Conservation (phyloP, 92 coral and sea anemone species). For the Palythoa grandis region DNA sequence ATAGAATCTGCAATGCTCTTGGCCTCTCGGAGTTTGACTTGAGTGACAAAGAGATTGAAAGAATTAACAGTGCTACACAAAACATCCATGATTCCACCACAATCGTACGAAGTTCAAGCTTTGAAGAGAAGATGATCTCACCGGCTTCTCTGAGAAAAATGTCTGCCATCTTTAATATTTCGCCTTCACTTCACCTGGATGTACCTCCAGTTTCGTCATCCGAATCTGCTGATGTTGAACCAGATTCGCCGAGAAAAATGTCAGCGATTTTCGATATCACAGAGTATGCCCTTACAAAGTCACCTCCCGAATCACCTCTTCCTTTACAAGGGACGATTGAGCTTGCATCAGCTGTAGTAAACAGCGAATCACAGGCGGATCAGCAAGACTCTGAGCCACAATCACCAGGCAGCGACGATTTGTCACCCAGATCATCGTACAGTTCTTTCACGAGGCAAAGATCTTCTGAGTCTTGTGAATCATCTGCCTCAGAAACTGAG, state of each 20-base stretch:
- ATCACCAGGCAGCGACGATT: background rate
- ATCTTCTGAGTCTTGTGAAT: slow-evolving; percentile 44
- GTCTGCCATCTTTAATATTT: slow-evolving; percentile 77
- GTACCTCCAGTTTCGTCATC: slow-evolving; percentile 55
- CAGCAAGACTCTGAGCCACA: background rate
- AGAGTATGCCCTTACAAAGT: slow-evolving; percentile 69
- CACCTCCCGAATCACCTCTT: slow-evolving; percentile 77
- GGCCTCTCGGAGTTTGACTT: slow-evolving; percentile 91
- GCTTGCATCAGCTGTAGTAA: slow-evolving; percentile 21
- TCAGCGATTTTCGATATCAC: slow-evolving; percentile 85
- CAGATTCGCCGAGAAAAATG: slow-evolving; percentile 65
- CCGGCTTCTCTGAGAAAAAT: slow-evolving; percentile 69
- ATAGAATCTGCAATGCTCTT: slow-evolving; percentile 87
- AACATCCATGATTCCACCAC: slow-evolving; percentile 77
- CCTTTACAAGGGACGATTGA: slow-evolving; percentile 8
- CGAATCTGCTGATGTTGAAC: background rate
- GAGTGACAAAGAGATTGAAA: slow-evolving; percentile 76
- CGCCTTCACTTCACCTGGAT: slow-evolving; percentile 61
- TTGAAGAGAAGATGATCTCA: slow-evolving; percentile 68
- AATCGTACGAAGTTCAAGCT: slow-evolving; percentile 60
- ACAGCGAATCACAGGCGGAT: background rate
- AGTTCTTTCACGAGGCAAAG: slow-evolving; percentile 30
- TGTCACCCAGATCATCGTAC: slow-evolving; percentile 44
- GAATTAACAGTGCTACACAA: slow-evolving; percentile 68
- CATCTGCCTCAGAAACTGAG: slow-evolving; percentile 86